A percentile compares a stretch with the other conserved stretches of the same genome.
Conservation (phyloP, 2,113 vertebrate species). For the Hipposideros armiger region DNA sequence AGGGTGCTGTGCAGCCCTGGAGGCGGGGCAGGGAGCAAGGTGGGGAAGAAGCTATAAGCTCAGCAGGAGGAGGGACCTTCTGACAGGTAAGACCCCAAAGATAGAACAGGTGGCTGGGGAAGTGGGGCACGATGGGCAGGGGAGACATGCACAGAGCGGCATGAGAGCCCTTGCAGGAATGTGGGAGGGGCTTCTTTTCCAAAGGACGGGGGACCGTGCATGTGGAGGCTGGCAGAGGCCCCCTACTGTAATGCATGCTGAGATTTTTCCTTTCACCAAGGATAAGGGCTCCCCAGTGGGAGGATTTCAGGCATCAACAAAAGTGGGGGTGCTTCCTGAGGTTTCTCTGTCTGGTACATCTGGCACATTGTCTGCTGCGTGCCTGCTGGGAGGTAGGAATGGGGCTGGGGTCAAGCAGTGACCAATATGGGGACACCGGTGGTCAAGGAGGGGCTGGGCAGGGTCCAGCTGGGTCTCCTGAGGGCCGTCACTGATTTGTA, state of each 20-base stretch:
- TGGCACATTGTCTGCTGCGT: background rate
- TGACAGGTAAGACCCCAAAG: background rate
- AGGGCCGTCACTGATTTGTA: background rate
- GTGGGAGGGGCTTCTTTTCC: background rate
- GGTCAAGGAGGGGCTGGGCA: background rate
- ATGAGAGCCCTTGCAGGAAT: background rate
- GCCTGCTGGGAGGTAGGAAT: accelerated
- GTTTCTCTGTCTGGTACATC: accelerated
- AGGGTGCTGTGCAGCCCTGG: background rate
- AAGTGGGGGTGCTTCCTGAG: background rate
- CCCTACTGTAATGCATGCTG: background rate
- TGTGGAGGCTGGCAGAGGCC: background rate
- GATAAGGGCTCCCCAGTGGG: background rate
- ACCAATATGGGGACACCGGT: accelerated
- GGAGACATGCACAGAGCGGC: background rate
- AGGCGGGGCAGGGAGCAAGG: background rate
- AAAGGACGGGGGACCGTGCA: background rate
- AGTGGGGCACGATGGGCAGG: accelerated
- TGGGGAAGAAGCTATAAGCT: background rate
- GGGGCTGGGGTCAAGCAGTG: background rate
- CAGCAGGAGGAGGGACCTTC: background rate
- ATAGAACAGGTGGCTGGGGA: background rate
- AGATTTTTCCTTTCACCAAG: background rate
- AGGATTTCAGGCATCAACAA: background rate
- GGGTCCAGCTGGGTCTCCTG: background rate